Base-by-base conservation (phyloP, 2,113 vertebrate genomes). In the Petrocephalus microphthalmus region DNA sequence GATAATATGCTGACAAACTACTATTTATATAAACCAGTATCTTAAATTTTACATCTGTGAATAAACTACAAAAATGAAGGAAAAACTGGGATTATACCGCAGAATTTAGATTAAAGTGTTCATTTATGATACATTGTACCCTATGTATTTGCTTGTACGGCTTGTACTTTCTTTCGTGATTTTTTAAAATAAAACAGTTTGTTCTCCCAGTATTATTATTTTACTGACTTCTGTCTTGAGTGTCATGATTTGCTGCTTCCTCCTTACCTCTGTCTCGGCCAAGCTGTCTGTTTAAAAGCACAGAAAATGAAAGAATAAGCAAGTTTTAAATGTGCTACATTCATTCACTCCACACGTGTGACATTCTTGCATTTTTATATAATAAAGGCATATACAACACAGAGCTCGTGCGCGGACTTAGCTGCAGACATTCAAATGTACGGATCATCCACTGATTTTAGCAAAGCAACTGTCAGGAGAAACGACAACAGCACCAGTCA, bases 1-100 rank as follows among this genome's bases (percentile, higher is more conserved):
- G 42, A 83, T 83, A 45, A 83, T 83, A 83, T 45, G 81, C 81
- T 22, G 81, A 45, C 17, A 83, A 83, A 83, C 29, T 74, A 74
- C 67, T 78, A 78, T 78, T 78, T 19, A 83, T 83, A 49, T 47
- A 25, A 83, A 47, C 17, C 22, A 49, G 45, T n/a, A 49, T 83
- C 81, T 22, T 47, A 4, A 49, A 49, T 83, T 83, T 83, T 49
- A 83, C 42, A 47, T 83, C 37, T 42, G 71, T 78, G 4, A 49
- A 42, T 49, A 83, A 83, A 83, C 45, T 83, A 78, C 71, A 78
- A 17, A 37, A 71, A 7, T 0, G 0, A 8, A 74, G 67, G 10
- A 15, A 37, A 74, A 78, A 19, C n/a, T 13, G n/a, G 60, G 10
- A 78, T 78, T 78, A 78, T 42, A 78, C 29, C 17, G 42, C 71